Percentiles rank a stretch among this genome's conserved stretches.
Evolutionary conservation across 2,888 invertebrate genomes (phyloP).

Genomic region (Sinotaia quadrata): DNA sequence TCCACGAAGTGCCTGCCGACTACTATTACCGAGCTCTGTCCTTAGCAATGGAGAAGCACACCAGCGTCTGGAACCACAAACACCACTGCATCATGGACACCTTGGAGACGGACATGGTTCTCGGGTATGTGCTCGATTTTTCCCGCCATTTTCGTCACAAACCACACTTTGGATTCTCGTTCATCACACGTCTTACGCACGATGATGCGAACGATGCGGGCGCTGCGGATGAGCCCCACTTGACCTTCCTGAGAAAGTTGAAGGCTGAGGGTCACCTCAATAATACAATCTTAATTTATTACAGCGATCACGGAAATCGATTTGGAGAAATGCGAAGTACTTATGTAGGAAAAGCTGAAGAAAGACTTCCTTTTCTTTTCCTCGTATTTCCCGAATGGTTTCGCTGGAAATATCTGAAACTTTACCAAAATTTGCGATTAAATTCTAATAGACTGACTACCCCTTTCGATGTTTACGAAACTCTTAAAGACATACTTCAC

Average conservation of each 20-base stretch:
- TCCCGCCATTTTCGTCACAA: slow-evolving; percentile 76
- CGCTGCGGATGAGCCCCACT: slow-evolving; percentile 81
- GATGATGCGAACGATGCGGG: slow-evolving; percentile 86
- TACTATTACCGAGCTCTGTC: slow-evolving; percentile 86
- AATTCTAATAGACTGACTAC: slow-evolving; percentile 83
- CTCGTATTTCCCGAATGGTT: slow-evolving; percentile 84
- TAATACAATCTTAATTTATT: slow-evolving; percentile 61
- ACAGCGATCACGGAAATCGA: slow-evolving; percentile 93
- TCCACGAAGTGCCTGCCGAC: slow-evolving; percentile 85
- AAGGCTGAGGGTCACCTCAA: slow-evolving; percentile 65
- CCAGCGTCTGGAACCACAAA: slow-evolving; percentile 55
- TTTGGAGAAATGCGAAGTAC: slow-evolving; percentile 88
- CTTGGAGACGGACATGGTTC: slow-evolving; percentile 80
- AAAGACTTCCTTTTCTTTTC: slow-evolving; percentile 86
- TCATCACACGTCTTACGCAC: slow-evolving; percentile 88
- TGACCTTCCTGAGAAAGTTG: slow-evolving; percentile 75
- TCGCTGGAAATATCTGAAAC: slow-evolving; percentile 77
- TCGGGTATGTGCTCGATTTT: slow-evolving; percentile 77
- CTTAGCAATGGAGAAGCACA: slow-evolving; percentile 74
- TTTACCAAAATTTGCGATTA: slow-evolving; percentile 78
- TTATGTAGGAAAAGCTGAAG: slow-evolving; percentile 85
- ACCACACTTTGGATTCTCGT: slow-evolving; percentile 86
- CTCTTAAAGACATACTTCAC: slow-evolving; percentile 79
- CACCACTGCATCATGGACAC: slow-evolving; percentile 80
- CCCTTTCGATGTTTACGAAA: slow-evolving; percentile 88